A percentile compares a stretch with the other conserved stretches of the same genome.
Evolutionary conservation across 1,140 invertebrate species (phyloP).

Genomic region (Drosophila sucinea): DNA sequence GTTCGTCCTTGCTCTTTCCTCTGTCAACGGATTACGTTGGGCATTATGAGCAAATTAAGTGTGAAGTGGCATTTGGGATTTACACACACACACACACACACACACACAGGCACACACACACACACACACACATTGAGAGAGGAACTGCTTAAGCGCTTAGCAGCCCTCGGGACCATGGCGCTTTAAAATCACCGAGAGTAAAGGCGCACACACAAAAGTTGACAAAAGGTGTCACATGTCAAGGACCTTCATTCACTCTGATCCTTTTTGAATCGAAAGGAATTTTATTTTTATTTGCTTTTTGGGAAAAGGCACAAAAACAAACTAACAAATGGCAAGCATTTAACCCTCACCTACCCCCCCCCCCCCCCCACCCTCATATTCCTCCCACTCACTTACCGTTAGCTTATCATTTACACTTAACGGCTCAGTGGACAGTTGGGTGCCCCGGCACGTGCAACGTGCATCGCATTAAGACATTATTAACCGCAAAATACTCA

Average conservation of each 20-base stretch:
- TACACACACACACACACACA: slow-evolving; percentile 43
- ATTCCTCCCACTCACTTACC: slow-evolving; percentile 21
- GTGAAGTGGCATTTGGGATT: slow-evolving; percentile 79
- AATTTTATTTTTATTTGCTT: not conserved
- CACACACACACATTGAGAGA: slow-evolving; percentile 3
- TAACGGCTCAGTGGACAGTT: slow-evolving; percentile 56
- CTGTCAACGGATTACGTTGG: slow-evolving; percentile 66
- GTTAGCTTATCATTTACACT: slow-evolving; percentile 77
- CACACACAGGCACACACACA: not conserved
- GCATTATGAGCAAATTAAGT: slow-evolving; percentile 81
- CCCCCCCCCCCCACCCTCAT: not conserved
- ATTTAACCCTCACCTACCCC: slow-evolving; percentile 56
- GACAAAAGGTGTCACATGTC: slow-evolving; percentile 80
- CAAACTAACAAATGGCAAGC: slow-evolving; percentile 58
- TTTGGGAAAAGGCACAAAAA: slow-evolving; percentile 37
- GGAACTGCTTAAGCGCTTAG: slow-evolving; percentile 44
- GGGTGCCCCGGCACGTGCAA: slow-evolving; percentile 58
- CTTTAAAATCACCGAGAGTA: slow-evolving; percentile 45
- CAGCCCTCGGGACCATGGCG: slow-evolving; percentile 12
- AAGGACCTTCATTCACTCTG: slow-evolving; percentile 37
- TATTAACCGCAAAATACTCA: slow-evolving; percentile 81
- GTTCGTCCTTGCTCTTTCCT: not conserved
- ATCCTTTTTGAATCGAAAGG: not conserved
- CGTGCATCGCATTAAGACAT: slow-evolving; percentile 47
- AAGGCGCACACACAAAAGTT: slow-evolving; percentile 36